phyloP scores from a whole-genome alignment of 2,113 vertebrate species.

The Apodemus sylvaticus region DNA sequence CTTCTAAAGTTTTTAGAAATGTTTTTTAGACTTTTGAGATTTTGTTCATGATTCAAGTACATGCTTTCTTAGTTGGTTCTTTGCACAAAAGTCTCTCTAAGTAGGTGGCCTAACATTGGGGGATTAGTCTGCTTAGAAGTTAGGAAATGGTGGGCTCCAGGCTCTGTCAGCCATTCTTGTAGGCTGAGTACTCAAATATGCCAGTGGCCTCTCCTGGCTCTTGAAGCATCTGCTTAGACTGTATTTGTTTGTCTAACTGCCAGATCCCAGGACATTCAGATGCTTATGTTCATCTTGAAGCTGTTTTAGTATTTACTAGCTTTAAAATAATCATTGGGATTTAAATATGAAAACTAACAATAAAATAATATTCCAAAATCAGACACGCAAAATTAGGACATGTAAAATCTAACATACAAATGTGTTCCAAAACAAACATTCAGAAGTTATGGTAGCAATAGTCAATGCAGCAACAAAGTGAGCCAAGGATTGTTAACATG shows the following conservation, averaged over 20 bases:
- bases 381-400: slow-evolving; percentile 40
- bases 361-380: slow-evolving; percentile 69
- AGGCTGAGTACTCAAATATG: slow-evolving; percentile 56
- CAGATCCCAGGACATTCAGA: slow-evolving; percentile 60
- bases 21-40: slow-evolving; percentile 43
- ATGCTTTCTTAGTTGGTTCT: slow-evolving; percentile 14
- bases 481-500: slow-evolving; percentile 17
- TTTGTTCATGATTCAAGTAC: slow-evolving; percentile 14
- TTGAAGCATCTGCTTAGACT: slow-evolving; percentile 76
- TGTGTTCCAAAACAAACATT: slow-evolving; percentile 46
- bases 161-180: slow-evolving; percentile 58
- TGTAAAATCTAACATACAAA: not conserved
- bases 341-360: slow-evolving; percentile 70
- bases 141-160: slow-evolving; percentile 60
- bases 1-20: slow-evolving; percentile 50
- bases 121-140: slow-evolving; percentile 53
- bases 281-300: slow-evolving; percentile 67
- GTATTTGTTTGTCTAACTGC: slow-evolving; percentile 76
- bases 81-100: slow-evolving; percentile 19
- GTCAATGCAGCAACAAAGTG: slow-evolving; percentile 62
- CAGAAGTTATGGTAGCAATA: slow-evolving; percentile 48
- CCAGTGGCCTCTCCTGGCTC: slow-evolving; percentile 70
- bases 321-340: slow-evolving; percentile 58
- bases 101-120: slow-evolving; percentile 40
- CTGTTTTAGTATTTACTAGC: slow-evolving; percentile 72